Percentiles rank a stretch among this genome's conserved stretches.
phyloP scores from a whole-genome alignment of 1,140 invertebrate species.

The Helicorthomorpha holstii region DNA sequence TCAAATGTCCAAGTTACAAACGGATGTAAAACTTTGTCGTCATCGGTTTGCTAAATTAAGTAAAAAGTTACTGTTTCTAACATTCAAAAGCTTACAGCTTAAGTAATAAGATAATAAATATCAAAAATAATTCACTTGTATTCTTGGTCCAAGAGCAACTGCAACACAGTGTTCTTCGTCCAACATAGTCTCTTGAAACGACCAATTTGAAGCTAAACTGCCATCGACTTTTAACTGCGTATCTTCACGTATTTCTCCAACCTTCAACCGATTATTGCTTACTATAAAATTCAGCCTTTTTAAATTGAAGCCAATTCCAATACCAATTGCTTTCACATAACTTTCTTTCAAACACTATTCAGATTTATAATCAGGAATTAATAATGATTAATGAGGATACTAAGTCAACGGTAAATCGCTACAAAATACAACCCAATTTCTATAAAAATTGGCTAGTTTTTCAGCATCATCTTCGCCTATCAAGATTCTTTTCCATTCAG shows the following conservation, averaged over 20 bases:
- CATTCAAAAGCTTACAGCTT: too few relatives aligned
- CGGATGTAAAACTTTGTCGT: too few relatives aligned
- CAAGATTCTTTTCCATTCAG: slow-evolving; percentile 62
- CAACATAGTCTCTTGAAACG: slow-evolving; percentile 74
- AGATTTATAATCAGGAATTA: slow-evolving; percentile 13
- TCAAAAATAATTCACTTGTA: too few relatives aligned
- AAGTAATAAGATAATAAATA: too few relatives aligned
- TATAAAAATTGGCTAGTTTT: slow-evolving; percentile 51
- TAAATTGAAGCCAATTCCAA: slow-evolving; percentile 63
- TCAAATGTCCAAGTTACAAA: too few relatives aligned
- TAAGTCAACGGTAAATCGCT: too few relatives aligned
- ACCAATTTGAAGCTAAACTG: slow-evolving; percentile 42
- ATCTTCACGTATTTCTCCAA: slow-evolving; percentile 35
- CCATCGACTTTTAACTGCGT: slow-evolving; percentile 49
- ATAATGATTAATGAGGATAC: too few relatives aligned
- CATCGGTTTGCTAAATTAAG: too few relatives aligned
- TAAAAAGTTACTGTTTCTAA: too few relatives aligned
- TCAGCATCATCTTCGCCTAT: slow-evolving; percentile 33
- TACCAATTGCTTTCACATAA: slow-evolving; percentile 77
- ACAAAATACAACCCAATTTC: slow-evolving; percentile 78
- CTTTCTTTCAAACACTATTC: slow-evolving; percentile 72
- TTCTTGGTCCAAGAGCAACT: neutral
- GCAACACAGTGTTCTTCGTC: slow-evolving; percentile 44
- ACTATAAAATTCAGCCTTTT: slow-evolving; percentile 54
- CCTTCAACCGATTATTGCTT: slow-evolving; percentile 27